Evolutionary conservation across 2,888 invertebrate genomes (phyloP).

Genomic region (Latrodectus elegans): DNA sequence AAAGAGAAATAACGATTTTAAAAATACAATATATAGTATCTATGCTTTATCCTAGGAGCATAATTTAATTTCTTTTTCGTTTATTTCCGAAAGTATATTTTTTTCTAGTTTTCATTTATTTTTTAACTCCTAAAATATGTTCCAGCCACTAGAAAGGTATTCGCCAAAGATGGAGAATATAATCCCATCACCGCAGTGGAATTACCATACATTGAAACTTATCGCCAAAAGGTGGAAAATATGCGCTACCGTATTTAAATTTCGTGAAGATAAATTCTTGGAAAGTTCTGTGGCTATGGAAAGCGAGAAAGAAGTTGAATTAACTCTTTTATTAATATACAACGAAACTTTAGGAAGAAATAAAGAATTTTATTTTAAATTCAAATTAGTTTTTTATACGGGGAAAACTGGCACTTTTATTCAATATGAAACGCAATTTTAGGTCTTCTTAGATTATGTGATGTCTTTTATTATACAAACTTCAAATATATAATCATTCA

Average conservation of each 20-base stretch:
- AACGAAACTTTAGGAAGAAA: no score
- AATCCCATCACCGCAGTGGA: not conserved
- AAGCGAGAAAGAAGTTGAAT: no score
- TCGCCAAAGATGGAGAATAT: constrained; percentile 2
- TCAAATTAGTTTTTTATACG: no score
- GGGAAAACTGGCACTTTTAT: no score
- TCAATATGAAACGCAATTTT: no score
- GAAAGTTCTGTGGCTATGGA: not conserved
- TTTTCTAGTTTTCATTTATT: constrained; percentile 6
- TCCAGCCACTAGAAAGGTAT: not conserved
- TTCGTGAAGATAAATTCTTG: not conserved
- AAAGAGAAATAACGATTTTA: constrained; percentile 14
- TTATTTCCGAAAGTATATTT: constrained; percentile 49
- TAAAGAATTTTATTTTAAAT: no score
- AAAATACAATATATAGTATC: not conserved
- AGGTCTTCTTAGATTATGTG: no score
- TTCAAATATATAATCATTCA: no score
- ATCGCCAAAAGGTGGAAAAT: not conserved
- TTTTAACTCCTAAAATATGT: constrained; percentile 15
- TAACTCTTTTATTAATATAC: no score
- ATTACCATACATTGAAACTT: constrained; percentile 27
- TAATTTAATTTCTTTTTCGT: constrained; percentile 64
- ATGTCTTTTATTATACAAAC: no score
- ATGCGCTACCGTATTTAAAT: not conserved
- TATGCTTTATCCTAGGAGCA: constrained; percentile 48